Base-by-base conservation (phyloP, 2,888 invertebrate genomes). In the Phytoseiulus persimilis region DNA sequence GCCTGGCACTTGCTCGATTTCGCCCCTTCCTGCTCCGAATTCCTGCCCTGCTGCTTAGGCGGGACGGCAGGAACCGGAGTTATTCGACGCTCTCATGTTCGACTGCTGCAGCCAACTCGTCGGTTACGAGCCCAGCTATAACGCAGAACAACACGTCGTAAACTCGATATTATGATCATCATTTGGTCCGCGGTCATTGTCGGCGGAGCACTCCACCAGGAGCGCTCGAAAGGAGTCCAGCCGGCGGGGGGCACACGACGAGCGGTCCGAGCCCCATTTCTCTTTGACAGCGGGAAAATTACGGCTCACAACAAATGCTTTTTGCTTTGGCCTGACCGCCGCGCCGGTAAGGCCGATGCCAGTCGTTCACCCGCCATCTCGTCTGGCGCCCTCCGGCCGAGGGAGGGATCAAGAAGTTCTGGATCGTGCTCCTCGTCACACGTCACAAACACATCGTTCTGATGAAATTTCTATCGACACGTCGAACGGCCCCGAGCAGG, bases 91-190 rank as follows among this genome's bases (percentile, higher is more conserved):
- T 65, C 18, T 65, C 65, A 65, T 65, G 65, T 65, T 18, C 65
- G 65, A 65, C 65, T 65, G n/a, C n/a, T n/a, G 65, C 65, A 28
- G 1, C 65, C 28, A 65, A 18, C 65, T 65, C 65, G 65, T 14
- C 65, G 65, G 65, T 65, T 65, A 65, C 28, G 65, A 65, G 9
- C 65, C 65, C 18, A 2, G 65, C 65, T 65, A 65, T 65, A 65
- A 65, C 65, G 65, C 65, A 65, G 65, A 65, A 65, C 65, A 65
- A 65, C 65, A 65, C 65, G 65, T 65, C 65, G 65, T 65, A 65
- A 65, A 65, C 23, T 65, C 65, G 65, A 65, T 65, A 65, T 65
- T 65, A 65, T 65, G 65, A 65, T 65, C 65, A 65, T 65, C 65
- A 65, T 65, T 65, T 65, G 65, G 65, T 65, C 65, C 11, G 65